These are phyloP conservation scores for Pelodytes ibericus DNA, from an alignment of 2,797 vertebrate genomes.

Conservation along the genomic window DNA sequence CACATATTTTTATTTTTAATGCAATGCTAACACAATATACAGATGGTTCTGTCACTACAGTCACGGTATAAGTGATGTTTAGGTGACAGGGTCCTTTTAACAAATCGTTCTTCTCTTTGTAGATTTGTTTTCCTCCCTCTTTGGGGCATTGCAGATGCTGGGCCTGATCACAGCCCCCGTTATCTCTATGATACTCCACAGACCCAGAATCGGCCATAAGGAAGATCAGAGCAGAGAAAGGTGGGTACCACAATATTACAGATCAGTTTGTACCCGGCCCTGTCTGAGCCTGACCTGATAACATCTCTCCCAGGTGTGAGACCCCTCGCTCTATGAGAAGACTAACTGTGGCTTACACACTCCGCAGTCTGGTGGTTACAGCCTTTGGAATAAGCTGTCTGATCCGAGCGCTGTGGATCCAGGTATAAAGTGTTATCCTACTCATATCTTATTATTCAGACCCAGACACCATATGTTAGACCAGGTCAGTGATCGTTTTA, in stretches of 20 bases:
- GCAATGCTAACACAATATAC: too few species aligned
- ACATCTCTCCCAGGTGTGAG: not conserved
- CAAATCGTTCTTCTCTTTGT: not conserved
- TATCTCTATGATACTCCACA: slow-evolving; percentile 1
- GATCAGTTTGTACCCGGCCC: too few species aligned
- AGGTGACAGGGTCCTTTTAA: too few species aligned
- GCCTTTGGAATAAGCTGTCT: slow-evolving; percentile 38
- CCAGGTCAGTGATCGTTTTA: too few species aligned
- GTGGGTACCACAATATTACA: not conserved
- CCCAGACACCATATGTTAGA: too few species aligned
- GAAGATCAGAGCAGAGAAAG: too few species aligned
- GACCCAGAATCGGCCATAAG: not conserved
- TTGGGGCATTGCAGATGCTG: slow-evolving; percentile 44
- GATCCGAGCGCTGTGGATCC: not conserved
- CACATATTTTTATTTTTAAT: too few species aligned
- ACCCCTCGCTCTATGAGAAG: not conserved
- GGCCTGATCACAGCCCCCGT: slow-evolving; percentile 29
- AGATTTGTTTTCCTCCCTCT: slow-evolving; percentile 39
- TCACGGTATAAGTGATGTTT: too few species aligned
- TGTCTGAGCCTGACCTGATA: not conserved
- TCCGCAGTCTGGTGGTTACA: not conserved
- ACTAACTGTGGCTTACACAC: not conserved
- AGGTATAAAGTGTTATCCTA: slow-evolving; percentile 27
- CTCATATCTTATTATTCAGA: too few species aligned
- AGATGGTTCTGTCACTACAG: too few species aligned